Conservation (phyloP, 2,113 vertebrate genomes). For the Accipiter virgatus region DNA sequence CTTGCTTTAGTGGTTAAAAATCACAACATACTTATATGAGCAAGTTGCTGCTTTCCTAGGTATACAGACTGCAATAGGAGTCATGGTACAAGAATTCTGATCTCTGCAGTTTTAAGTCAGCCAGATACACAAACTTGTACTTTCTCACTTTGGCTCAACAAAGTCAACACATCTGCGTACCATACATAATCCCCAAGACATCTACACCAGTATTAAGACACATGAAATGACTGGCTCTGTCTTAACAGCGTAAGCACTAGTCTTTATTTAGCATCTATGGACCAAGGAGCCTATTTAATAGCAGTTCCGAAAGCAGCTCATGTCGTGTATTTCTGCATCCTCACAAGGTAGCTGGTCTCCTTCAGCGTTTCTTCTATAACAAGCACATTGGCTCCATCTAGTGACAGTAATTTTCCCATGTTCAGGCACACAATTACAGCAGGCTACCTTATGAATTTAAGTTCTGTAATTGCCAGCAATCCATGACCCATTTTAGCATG, state of each 20-base stretch:
- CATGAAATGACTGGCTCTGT: background rate
- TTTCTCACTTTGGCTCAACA: background rate
- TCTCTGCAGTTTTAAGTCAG: background rate
- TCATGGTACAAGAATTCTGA: background rate
- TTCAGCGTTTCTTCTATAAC: background rate
- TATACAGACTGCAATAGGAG: background rate
- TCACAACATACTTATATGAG: background rate
- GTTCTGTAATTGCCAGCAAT: background rate
- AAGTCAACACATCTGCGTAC: background rate
- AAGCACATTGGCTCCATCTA: conserved; percentile 25
- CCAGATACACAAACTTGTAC: background rate
- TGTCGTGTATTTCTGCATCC: accelerated
- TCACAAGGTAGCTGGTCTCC: background rate
- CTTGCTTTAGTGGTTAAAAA: background rate
- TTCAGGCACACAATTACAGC: background rate
- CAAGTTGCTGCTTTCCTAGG: background rate
- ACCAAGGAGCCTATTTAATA: background rate
- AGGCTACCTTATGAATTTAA: background rate
- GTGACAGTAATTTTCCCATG: background rate
- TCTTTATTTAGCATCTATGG: background rate
- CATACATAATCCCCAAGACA: background rate
- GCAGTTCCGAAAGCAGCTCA: background rate
- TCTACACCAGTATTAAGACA: background rate
- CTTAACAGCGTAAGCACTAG: background rate
- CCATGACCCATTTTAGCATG: background rate